These are phyloP conservation scores for Creontiades dilutus DNA, from an alignment of 2,888 invertebrate species.

Conservation along the genomic window DNA sequence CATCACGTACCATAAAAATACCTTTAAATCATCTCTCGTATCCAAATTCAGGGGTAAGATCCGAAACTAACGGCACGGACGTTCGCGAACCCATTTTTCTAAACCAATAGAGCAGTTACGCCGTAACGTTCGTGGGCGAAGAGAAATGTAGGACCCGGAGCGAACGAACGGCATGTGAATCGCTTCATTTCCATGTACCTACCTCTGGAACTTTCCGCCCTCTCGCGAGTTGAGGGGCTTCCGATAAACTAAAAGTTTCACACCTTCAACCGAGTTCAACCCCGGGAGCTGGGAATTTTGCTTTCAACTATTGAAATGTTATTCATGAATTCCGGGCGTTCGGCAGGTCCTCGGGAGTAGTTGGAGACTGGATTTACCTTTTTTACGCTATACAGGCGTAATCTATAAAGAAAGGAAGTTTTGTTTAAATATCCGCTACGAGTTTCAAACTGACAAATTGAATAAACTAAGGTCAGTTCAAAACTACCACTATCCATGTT, in stretches of 20 bases:
- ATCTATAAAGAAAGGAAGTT: too few relatives aligned
- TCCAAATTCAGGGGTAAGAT: too few relatives aligned
- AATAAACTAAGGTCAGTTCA: too few relatives aligned
- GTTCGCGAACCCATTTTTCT: neutral
- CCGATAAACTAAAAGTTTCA: neutral
- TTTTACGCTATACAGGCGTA: too few relatives aligned
- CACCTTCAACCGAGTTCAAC: slow-evolving; percentile 7
- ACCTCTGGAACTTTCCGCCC: slow-evolving; percentile 5
- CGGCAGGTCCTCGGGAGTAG: too few relatives aligned
- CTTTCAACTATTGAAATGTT: neutral
- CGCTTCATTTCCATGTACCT: slow-evolving; percentile 25
- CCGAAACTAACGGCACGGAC: too few relatives aligned
- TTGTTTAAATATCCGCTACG: too few relatives aligned
- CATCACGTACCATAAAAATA: too few relatives aligned
- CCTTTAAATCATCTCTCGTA: too few relatives aligned
- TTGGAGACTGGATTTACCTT: too few relatives aligned
- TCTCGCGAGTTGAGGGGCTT: neutral
- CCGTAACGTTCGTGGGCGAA: neutral
- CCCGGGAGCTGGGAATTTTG: neutral
- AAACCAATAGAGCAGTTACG: neutral
- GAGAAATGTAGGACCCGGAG: neutral
- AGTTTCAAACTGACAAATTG: too few relatives aligned
- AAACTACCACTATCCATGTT: too few relatives aligned
- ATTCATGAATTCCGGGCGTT: neutral
- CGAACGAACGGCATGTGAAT: neutral